phyloP scores from a whole-genome alignment of 2,113 vertebrate species.

The Willisornis vidua region DNA sequence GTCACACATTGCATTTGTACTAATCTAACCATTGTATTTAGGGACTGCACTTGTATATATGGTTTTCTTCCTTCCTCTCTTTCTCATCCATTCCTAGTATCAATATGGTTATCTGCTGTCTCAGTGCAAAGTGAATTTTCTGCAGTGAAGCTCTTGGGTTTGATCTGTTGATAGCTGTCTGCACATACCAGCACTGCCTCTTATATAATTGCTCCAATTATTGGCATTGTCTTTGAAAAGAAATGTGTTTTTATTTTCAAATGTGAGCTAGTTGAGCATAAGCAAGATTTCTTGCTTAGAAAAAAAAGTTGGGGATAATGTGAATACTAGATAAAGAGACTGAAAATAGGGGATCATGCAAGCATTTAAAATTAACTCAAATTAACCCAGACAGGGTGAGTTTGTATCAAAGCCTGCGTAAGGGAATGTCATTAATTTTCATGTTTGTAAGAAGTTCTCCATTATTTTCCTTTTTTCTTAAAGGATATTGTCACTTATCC shows the following conservation, averaged over 20 bases:
- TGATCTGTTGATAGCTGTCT: neutral
- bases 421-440: slow-evolving; percentile 15
- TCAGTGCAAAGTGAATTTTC: neutral
- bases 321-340: neutral
- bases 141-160: neutral
- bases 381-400: neutral
- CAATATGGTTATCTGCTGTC: neutral
- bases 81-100: neutral
- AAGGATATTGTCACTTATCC: neutral
- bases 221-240: neutral
- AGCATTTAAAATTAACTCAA: slow-evolving; percentile 1
- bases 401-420: neutral
- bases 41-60: neutral
- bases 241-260: slow-evolving; percentile 2
- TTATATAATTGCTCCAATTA: slow-evolving; percentile 14
- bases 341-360: neutral
- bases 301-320: neutral
- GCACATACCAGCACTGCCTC: neutral
- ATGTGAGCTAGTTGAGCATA: neutral
- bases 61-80: neutral
- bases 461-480: neutral
- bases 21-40: neutral
- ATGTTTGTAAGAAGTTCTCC: neutral
- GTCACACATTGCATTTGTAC: neutral
- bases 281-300: neutral